Conservation (phyloP, 2,888 invertebrate genomes). For the Drosophila anomalata region DNA sequence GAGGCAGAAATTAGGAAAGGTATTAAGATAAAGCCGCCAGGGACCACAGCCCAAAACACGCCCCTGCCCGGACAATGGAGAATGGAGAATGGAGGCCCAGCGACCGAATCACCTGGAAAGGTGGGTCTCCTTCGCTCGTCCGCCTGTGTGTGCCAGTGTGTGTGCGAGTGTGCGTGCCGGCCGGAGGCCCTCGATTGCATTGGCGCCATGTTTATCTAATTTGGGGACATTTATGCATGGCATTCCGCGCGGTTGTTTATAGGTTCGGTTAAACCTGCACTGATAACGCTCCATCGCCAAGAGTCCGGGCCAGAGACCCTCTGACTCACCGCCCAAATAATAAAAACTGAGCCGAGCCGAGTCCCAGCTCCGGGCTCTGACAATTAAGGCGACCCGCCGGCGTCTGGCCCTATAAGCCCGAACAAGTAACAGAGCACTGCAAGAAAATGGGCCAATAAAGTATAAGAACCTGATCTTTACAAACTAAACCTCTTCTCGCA, state of each 20-base stretch:
- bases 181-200: slow-evolving; percentile 78
- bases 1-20: slow-evolving; percentile 75
- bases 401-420: slow-evolving; percentile 32
- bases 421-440: slow-evolving; percentile 22
- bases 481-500: background rate
- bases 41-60: slow-evolving; percentile 51
- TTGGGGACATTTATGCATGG: slow-evolving; percentile 84
- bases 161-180: slow-evolving; percentile 34
- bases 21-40: slow-evolving; percentile 69
- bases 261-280: slow-evolving; percentile 83
- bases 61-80: slow-evolving; percentile 39
- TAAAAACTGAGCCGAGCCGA: slow-evolving; percentile 36
- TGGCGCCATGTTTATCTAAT: slow-evolving; percentile 84
- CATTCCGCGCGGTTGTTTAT: slow-evolving; percentile 84
- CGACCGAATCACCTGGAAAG: slow-evolving; percentile 19
- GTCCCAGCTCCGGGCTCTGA: slow-evolving; percentile 34
- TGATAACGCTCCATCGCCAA: slow-evolving; percentile 68
- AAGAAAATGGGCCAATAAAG: background rate
- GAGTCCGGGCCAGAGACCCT: slow-evolving; percentile 10
- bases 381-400: slow-evolving; percentile 69
- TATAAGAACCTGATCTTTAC: background rate
- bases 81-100: slow-evolving; percentile 53
- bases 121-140: background rate
- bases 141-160: slow-evolving; percentile 10
- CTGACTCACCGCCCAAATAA: slow-evolving; percentile 45